Percentiles rank a stretch among this genome's conserved stretches.
phyloP scores from a whole-genome alignment of 2,113 vertebrate species.

The Strix aluco region DNA sequence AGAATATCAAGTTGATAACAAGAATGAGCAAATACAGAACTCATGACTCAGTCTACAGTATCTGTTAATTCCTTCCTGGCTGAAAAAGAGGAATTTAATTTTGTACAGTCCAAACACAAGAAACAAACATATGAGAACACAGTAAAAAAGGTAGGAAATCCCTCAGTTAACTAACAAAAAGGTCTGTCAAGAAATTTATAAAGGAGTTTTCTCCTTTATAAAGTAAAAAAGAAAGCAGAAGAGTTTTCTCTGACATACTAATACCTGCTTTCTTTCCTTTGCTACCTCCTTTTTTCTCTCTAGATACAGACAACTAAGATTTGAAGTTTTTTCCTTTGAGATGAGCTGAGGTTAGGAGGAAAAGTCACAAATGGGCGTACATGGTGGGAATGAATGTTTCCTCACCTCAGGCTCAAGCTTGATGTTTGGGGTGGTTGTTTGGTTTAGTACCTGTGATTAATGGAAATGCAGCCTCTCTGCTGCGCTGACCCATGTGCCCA shows the following conservation, averaged over 20 bases:
- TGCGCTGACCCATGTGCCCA: accelerated
- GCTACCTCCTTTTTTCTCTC: not conserved
- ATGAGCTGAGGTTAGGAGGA: not conserved
- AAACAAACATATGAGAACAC: not conserved
- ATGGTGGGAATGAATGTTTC: not conserved
- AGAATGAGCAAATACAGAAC: not conserved
- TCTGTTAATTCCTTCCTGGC: not conserved
- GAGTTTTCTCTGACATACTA: not conserved
- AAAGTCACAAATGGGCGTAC: not conserved
- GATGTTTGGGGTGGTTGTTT: not conserved
- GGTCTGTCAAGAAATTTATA: not conserved
- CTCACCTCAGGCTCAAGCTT: not conserved
- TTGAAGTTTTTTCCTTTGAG: not conserved
- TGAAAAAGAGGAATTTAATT: not conserved
- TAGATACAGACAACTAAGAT: not conserved
- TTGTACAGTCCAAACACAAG: not conserved
- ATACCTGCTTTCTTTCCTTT: not conserved
- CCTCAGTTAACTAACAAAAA: not conserved
- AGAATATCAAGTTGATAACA: not conserved
- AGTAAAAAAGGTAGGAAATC: not conserved
- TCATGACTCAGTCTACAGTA: not conserved
- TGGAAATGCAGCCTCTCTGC: not conserved
- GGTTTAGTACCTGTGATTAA: not conserved
- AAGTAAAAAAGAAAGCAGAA: not conserved
- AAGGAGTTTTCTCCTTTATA: not conserved